Base-by-base conservation (phyloP, 2,113 vertebrate genomes). In the Epinephelus moara region DNA sequence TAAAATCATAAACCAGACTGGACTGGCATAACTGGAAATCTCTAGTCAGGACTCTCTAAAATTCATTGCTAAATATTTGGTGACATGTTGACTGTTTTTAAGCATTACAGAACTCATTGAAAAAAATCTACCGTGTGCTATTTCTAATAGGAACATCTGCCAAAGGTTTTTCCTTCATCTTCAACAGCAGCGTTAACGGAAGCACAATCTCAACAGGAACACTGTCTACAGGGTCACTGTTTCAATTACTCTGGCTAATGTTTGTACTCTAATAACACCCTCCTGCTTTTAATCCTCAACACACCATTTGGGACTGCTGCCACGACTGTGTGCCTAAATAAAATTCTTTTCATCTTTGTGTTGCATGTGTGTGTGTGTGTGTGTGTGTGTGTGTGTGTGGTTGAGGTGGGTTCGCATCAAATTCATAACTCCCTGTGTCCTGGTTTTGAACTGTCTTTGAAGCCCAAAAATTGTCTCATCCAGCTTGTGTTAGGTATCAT, bases 401-500 rank as follows among this genome's bases (percentile, higher is more conserved):
- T 45, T 1, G 42, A 4, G 5, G 42, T 21, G 77, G 49, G 75
- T 79, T 90, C 70, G 62, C 63, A 77, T 72, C 50, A 78, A 81
- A 89, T 80, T 84, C 53, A 78, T 66, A 84, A 85, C 79, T 74
- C 45, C 40, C 30, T 79, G 25, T 75, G 80, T 81, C 85, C 82
- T 55, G 77, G 47, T 85, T 87, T 80, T 90, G 89, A 91, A 90
- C 78, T 78, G 60, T 78, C 86, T 90, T 90, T 92, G 89, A 89
- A 88, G 87, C 79, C 64, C 72, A 56, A 64, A 83, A 88, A 86
- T 87, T 80, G 86, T 93, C 77, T 89, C 84, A 89, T 91, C 81
- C 87, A 74, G 80, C 82, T 53, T 82, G 81, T 90, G 86, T 91
- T 89, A 73, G 85, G 83, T 87, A 89, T 92, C 89, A 90, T 88